Percentiles rank a stretch among this genome's conserved stretches.
Evolutionary conservation across 2,797 vertebrate genomes (phyloP).

Genomic region (Macrochelys suwanniensis): DNA sequence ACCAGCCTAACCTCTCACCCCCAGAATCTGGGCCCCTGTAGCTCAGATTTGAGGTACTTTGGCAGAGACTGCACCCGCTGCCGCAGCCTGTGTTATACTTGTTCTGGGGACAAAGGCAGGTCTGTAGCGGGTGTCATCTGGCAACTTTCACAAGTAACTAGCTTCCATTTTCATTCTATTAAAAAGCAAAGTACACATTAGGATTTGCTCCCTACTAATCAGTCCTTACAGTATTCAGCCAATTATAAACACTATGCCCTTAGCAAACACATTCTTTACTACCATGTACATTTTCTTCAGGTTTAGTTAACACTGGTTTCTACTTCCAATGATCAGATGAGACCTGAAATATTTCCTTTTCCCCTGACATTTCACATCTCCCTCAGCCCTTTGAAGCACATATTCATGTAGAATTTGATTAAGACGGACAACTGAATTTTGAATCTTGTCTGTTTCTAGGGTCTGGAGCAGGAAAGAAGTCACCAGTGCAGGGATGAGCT

Average conservation of each 20-base stretch:
- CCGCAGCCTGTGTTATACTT: not conserved
- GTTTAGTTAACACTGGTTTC: not conserved
- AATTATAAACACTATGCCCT: not conserved
- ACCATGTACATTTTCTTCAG: not conserved
- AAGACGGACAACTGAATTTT: not conserved
- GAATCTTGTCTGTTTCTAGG: not conserved
- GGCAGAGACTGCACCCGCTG: not conserved
- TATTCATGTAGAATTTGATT: not conserved
- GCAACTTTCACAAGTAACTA: not conserved
- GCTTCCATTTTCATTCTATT: not conserved
- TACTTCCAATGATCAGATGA: not conserved
- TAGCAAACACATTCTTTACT: not conserved
- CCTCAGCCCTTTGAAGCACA: not conserved
- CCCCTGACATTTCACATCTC: not conserved
- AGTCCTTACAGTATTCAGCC: not conserved
- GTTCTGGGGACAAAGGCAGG: not conserved
- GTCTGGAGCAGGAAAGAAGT: not conserved
- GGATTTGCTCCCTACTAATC: not conserved
- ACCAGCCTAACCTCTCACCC: not conserved
- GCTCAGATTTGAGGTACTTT: not conserved
- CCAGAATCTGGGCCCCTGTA: not conserved
- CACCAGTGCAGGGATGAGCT: not conserved
- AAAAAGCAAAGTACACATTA: not conserved
- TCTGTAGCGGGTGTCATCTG: not conserved
- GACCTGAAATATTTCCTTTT: constrained; percentile 9